Percentiles rank a stretch among this genome's conserved stretches.
These are phyloP conservation scores for Arrhopalites spinosus DNA, from an alignment of 2,888 invertebrate genomes.

Conservation along the genomic window DNA sequence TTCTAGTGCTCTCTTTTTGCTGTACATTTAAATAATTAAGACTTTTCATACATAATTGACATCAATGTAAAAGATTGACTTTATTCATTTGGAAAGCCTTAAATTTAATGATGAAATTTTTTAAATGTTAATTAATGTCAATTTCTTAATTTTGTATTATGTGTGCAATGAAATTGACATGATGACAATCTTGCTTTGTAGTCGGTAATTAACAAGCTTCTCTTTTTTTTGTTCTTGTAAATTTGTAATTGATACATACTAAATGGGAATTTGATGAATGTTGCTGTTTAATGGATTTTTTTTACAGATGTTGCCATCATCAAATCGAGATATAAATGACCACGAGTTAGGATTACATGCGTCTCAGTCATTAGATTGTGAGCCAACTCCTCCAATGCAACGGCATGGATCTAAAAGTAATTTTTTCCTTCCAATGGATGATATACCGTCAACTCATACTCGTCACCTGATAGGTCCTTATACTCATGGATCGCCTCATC, in stretches of 20 bases:
- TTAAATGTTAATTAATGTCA: neutral
- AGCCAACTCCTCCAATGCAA: slow-evolving; percentile 85
- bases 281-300: slow-evolving; percentile 8
- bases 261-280: too few relatives aligned
- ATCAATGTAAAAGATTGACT: neutral
- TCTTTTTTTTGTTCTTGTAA: neutral
- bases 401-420: slow-evolving; percentile 84
- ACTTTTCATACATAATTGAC: too few relatives aligned
- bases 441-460: slow-evolving; percentile 45
- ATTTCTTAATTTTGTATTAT: neutral
- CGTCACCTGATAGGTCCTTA: slow-evolving; percentile 65
- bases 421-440: slow-evolving; percentile 73
- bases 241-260: neutral
- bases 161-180: too few relatives aligned
- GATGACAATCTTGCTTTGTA: too few relatives aligned
- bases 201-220: too few relatives aligned
- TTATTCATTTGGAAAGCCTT: neutral
- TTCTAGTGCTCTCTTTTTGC: too few relatives aligned
- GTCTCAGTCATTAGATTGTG: slow-evolving; percentile 89
- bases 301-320: slow-evolving; percentile 54
- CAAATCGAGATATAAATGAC: slow-evolving; percentile 61
- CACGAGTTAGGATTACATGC: slow-evolving; percentile 71
- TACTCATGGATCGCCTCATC: slow-evolving; percentile 79
- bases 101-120: neutral
- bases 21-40: too few relatives aligned